These are phyloP conservation scores for Lasioglossum baleicum DNA, from an alignment of 1,140 invertebrate species.

Conservation along the genomic window DNA sequence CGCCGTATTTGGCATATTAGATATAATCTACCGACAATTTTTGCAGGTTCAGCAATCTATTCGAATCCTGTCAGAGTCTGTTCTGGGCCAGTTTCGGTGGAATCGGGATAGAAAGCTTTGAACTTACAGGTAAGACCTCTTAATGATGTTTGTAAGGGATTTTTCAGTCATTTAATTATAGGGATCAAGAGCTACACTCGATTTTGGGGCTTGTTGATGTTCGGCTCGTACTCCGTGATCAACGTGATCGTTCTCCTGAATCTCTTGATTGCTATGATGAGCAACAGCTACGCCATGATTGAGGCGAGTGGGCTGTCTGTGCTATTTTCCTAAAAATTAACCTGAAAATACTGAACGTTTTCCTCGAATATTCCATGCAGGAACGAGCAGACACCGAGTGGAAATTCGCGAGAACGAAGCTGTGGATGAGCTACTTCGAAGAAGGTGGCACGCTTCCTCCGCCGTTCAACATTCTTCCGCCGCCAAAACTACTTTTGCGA, in stretches of 20 bases:
- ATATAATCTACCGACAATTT: background rate
- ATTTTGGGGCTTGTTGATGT: slow-evolving; percentile 91
- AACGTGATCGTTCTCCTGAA: slow-evolving; percentile 93
- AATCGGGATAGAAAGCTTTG: slow-evolving; percentile 89
- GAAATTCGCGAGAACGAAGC: slow-evolving; percentile 93
- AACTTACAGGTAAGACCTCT: slow-evolving; percentile 81
- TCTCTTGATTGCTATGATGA: slow-evolving; percentile 95
- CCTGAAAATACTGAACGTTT: too few species aligned
- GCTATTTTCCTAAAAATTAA: too few species aligned
- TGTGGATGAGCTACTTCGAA: slow-evolving; percentile 96
- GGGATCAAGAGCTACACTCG: slow-evolving; percentile 89
- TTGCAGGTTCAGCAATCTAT: slow-evolving; percentile 84
- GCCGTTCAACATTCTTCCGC: slow-evolving; percentile 92
- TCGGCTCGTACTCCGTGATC: slow-evolving; percentile 90
- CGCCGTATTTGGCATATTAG: too few species aligned
- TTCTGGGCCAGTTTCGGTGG: slow-evolving; percentile 95
- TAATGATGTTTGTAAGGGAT: background rate
- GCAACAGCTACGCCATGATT: slow-evolving; percentile 92
- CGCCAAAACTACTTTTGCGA: slow-evolving; percentile 85
- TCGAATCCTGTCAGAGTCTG: slow-evolving; percentile 92
- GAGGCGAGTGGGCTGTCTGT: slow-evolving; percentile 74
- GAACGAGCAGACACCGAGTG: slow-evolving; percentile 93
- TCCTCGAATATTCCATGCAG: slow-evolving; percentile 73
- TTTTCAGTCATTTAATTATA: slow-evolving; percentile 10
- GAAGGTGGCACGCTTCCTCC: slow-evolving; percentile 90